Percentiles rank a stretch among this genome's conserved stretches.
Evolutionary conservation across 2,113 vertebrate genomes (phyloP).

Genomic region (Pelecanoides urinatrix): DNA sequence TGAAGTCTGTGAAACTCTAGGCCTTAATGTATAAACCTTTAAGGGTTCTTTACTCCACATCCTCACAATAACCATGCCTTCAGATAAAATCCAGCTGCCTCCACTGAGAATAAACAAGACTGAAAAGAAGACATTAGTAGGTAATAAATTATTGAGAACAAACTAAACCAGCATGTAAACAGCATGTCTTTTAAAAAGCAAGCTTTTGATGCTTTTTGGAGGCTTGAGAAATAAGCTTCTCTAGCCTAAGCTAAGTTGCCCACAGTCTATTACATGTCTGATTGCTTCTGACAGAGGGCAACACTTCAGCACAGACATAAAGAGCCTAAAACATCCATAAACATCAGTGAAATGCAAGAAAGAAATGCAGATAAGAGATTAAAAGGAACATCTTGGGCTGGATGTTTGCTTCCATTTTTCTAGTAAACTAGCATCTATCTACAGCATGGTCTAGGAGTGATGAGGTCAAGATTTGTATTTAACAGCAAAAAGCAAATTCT

Average conservation of each 20-base stretch:
- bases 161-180: conserved; percentile 34
- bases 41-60: not conserved
- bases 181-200: conserved; percentile 8
- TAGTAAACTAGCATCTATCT: not conserved
- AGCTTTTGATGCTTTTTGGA: conserved; percentile 34
- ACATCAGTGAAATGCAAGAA: not conserved
- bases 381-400: not conserved
- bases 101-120: conserved; percentile 15
- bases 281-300: conserved; percentile 36
- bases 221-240: conserved; percentile 25
- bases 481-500: not conserved
- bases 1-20: not conserved
- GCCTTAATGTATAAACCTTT: not conserved
- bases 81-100: conserved; percentile 10
- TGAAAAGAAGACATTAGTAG: not conserved
- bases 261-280: not conserved
- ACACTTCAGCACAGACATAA: conserved; percentile 16
- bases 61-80: not conserved
- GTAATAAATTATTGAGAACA: conserved; percentile 60
- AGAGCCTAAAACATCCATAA: not conserved
- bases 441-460: not conserved
- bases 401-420: not conserved
- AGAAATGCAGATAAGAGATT: not conserved
- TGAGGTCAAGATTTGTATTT: not conserved
- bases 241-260: not conserved